These are phyloP conservation scores for Odiellus spinosus DNA, from an alignment of 2,888 invertebrate genomes.

Conservation along the genomic window DNA sequence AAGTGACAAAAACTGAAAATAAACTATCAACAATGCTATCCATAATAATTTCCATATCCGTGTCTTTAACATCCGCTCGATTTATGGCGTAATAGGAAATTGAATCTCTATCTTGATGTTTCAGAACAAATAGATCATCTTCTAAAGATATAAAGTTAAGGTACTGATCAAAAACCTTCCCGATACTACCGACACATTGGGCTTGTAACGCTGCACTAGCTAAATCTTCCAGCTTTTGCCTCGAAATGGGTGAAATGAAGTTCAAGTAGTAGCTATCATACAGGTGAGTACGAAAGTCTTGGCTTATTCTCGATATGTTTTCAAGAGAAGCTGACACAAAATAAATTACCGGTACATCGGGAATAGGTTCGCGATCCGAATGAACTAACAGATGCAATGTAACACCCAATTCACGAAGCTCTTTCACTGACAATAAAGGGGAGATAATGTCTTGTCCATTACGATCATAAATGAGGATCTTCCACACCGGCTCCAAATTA, in stretches of 20 bases:
- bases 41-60: constrained; percentile 87
- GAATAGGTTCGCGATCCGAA: constrained; percentile 49
- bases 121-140: constrained; percentile 87
- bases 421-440: constrained; percentile 85
- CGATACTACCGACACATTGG: constrained; percentile 75
- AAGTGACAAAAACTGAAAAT: constrained; percentile 92
- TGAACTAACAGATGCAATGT: constrained; percentile 85
- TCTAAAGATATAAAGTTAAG: constrained; percentile 94
- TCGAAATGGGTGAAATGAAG: constrained; percentile 81
- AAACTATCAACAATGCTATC: constrained; percentile 87
- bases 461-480: constrained; percentile 87
- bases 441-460: constrained; percentile 97
- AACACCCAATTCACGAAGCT: constrained; percentile 85
- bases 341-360: constrained; percentile 96
- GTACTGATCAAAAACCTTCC: constrained; percentile 95
- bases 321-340: constrained; percentile 93
- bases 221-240: constrained; percentile 85
- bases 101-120: constrained; percentile 77
- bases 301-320: constrained; percentile 81
- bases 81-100: constrained; percentile 92
- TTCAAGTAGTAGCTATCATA: constrained; percentile 94
- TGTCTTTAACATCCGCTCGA: constrained; percentile 79
- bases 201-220: constrained; percentile 81
- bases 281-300: constrained; percentile 51
- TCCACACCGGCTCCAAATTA: constrained; percentile 79